A percentile compares a stretch with the other conserved stretches of the same genome.
These are phyloP conservation scores for Notolabrus celidotus DNA, from an alignment of 2,797 vertebrate species.

Conservation along the genomic window DNA sequence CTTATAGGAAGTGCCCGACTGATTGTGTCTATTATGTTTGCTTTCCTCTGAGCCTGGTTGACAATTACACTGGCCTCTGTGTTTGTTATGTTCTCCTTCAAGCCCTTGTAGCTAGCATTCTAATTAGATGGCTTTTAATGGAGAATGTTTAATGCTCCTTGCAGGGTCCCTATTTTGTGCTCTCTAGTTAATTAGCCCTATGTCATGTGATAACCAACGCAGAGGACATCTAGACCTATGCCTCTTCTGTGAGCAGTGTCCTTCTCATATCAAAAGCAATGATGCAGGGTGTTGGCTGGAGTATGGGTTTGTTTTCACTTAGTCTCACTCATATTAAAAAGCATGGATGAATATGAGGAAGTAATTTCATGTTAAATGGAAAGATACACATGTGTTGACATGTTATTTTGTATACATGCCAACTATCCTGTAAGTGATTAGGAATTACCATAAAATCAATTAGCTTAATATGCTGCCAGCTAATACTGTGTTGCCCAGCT, in stretches of 20 bases:
- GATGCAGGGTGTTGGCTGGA: conserved; percentile 4
- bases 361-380: conserved; percentile 14
- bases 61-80: conserved; percentile 75
- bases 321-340: conserved; percentile 3
- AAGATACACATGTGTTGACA: neutral
- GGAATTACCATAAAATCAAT: conserved; percentile 47
- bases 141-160: conserved; percentile 78
- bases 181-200: conserved; percentile 76
- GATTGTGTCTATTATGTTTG: conserved; percentile 72
- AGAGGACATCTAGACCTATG: conserved; percentile 68
- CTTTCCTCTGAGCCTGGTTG: conserved; percentile 64
- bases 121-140: conserved; percentile 82
- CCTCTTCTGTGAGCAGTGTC: conserved; percentile 47
- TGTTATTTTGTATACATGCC: conserved; percentile 2
- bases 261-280: conserved; percentile 32
- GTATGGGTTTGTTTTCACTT: conserved; percentile 26
- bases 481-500: neutral
- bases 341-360: conserved; percentile 1
- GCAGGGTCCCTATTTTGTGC: conserved; percentile 71
- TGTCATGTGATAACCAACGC: conserved; percentile 67
- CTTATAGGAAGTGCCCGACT: conserved; percentile 60
- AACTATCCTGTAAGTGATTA: conserved; percentile 28
- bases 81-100: conserved; percentile 80
- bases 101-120: conserved; percentile 76
- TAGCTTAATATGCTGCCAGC: conserved; percentile 20